A percentile compares a stretch with the other conserved stretches of the same genome.
These are phyloP conservation scores for Penelope pileata DNA, from an alignment of 2,113 vertebrate species.

Conservation along the genomic window DNA sequence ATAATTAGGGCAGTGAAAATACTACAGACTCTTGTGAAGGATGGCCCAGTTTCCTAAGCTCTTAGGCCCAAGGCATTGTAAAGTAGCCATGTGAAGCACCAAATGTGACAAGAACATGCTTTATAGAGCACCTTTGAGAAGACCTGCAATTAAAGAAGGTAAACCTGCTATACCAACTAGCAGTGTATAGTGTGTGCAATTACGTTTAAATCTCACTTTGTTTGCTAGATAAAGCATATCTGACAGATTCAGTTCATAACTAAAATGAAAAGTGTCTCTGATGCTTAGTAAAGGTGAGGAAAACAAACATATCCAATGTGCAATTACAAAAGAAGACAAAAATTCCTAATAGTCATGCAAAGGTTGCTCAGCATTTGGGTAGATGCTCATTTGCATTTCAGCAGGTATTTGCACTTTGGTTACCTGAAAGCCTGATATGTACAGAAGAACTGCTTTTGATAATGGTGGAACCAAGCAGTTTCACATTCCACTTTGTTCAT, in stretches of 20 bases:
- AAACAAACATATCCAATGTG: neutral
- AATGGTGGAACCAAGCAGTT: rapidly evolving
- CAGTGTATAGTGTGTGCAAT: neutral
- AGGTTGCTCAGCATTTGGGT: neutral
- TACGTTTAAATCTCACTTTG: neutral
- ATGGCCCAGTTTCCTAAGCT: neutral
- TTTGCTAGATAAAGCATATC: neutral
- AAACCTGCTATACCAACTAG: neutral
- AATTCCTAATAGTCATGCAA: neutral
- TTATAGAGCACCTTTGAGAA: neutral
- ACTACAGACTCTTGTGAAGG: neutral
- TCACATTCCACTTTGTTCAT: neutral
- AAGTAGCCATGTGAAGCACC: neutral
- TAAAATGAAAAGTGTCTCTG: neutral
- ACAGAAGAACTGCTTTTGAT: neutral
- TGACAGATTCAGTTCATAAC: neutral
- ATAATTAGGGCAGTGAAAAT: neutral
- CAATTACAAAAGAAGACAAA: neutral
- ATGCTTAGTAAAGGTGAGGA: neutral
- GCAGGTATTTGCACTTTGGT: neutral
- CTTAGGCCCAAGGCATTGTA: neutral
- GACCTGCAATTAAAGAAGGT: neutral
- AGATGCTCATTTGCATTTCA: neutral
- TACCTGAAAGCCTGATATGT: neutral
- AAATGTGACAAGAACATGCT: neutral